phyloP scores from a whole-genome alignment of 2,113 vertebrate genomes.

The Dascyllus trimaculatus region DNA sequence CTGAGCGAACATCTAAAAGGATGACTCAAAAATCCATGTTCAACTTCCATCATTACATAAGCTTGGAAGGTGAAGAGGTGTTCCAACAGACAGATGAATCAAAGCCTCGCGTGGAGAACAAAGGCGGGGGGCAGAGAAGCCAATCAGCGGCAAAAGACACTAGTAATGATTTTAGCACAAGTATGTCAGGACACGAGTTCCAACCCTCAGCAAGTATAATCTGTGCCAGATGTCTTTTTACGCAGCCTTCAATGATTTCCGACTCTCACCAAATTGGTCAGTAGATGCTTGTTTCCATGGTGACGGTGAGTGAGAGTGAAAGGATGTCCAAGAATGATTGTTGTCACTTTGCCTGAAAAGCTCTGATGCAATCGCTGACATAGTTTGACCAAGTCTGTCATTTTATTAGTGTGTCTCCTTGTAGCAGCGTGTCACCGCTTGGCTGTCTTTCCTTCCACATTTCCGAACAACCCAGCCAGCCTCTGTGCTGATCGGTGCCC shows the following conservation, averaged over 20 bases:
- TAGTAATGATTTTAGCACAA: conserved; percentile 9
- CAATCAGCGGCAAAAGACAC: neutral
- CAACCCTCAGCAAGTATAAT: neutral
- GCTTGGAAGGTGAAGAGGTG: conserved; percentile 27
- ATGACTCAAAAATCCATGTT: conserved; percentile 71
- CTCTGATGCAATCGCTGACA: conserved; percentile 62
- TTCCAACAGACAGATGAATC: conserved; percentile 31
- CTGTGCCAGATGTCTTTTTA: conserved; percentile 14
- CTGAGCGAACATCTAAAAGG: conserved; percentile 49
- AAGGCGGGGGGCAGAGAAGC: neutral
- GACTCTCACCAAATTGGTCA: conserved; percentile 36
- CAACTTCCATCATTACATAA: conserved; percentile 57
- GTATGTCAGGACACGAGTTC: conserved; percentile 5
- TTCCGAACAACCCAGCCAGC: conserved; percentile 6
- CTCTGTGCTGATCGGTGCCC: conserved; percentile 1
- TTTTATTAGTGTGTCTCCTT: conserved; percentile 1
- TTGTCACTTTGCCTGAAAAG: conserved; percentile 34
- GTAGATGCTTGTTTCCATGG: conserved; percentile 72
- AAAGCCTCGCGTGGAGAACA: conserved; percentile 10
- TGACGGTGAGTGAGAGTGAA: conserved; percentile 51
- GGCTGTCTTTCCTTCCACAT: neutral
- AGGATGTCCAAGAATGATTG: conserved; percentile 61
- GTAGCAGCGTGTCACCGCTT: conserved; percentile 4
- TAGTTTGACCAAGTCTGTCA: conserved; percentile 8
- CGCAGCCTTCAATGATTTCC: conserved; percentile 41